Evolutionary conservation across 1,140 invertebrate genomes (phyloP).

Genomic region (Danaus melanippus): DNA sequence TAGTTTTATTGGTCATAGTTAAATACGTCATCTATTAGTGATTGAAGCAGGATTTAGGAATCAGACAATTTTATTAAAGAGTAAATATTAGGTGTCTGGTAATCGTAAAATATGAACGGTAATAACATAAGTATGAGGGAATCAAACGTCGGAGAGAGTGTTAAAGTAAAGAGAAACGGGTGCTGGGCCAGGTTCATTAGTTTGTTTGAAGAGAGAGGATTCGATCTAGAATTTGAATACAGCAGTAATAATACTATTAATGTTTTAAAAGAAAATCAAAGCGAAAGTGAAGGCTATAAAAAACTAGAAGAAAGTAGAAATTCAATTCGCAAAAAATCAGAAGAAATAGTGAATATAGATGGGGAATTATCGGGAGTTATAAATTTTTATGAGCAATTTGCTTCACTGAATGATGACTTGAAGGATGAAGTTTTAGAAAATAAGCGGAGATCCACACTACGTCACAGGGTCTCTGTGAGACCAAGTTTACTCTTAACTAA

Average conservation of each 20-base stretch:
- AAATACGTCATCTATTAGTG: constrained; percentile 1
- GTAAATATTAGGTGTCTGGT: background rate
- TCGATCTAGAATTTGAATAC: constrained; percentile 61
- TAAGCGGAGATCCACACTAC: constrained; percentile 31
- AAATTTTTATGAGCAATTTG: constrained; percentile 64
- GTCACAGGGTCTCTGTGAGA: constrained; percentile 48
- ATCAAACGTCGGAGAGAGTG: constrained; percentile 19
- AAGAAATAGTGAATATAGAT: constrained; percentile 27
- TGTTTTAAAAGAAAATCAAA: constrained; percentile 27
- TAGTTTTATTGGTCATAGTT: constrained; percentile 12
- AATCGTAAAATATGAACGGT: constrained; percentile 24
- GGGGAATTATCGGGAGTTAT: constrained; percentile 37
- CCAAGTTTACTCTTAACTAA: constrained; percentile 58
- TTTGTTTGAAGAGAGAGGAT: constrained; percentile 59
- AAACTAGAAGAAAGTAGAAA: constrained; percentile 35
- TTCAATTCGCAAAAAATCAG: constrained; percentile 22
- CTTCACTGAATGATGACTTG: constrained; percentile 39
- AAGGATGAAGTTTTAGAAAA: constrained; percentile 38
- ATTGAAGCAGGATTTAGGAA: background rate
- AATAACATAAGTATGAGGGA: constrained; percentile 14
- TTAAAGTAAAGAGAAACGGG: constrained; percentile 28
- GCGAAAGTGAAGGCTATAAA: constrained; percentile 35
- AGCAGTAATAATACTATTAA: constrained; percentile 22
- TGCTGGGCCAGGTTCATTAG: constrained; percentile 60
- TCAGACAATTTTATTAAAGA: constrained; percentile 2